phyloP scores from a whole-genome alignment of 2,113 vertebrate genomes.

The Oostethus manadensis region DNA sequence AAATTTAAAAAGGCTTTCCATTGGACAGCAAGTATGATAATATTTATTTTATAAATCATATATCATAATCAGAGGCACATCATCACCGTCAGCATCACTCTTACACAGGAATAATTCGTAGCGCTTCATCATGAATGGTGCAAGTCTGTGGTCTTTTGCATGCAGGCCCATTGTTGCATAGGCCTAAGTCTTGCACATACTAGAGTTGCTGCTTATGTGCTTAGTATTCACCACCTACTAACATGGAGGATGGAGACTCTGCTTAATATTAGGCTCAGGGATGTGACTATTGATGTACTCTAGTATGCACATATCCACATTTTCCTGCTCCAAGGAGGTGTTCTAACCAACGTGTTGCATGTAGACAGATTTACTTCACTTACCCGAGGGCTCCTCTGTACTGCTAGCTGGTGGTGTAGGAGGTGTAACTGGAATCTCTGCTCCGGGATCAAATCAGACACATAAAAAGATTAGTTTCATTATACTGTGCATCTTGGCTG shows the following conservation, averaged over 20 bases:
- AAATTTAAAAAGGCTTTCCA: no score
- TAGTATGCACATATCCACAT: not conserved
- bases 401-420: conserved; percentile 85
- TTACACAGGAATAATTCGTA: no score
- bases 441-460: conserved; percentile 30
- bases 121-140: no score
- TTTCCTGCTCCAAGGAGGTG: conserved; percentile 10
- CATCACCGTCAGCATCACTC: no score
- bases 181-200: conserved; percentile 10
- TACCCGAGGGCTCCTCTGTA: conserved; percentile 88
- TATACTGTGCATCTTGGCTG: not conserved
- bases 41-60: no score
- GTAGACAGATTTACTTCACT: conserved; percentile 18
- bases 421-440: conserved; percentile 89
- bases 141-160: no score
- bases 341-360: not conserved
- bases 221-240: conserved; percentile 61
- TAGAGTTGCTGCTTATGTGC: conserved; percentile 53
- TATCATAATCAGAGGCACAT: no score
- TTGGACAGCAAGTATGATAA: no score
- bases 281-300: conserved; percentile 1
- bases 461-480: conserved; percentile 28
- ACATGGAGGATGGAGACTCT: conserved; percentile 23
- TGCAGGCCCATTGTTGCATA: no score
- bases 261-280: conserved; percentile 17